A percentile compares a stretch with the other conserved stretches of the same genome.
Evolutionary conservation across 1,140 invertebrate species (phyloP).

Genomic region (Diorhabda sublineata): DNA sequence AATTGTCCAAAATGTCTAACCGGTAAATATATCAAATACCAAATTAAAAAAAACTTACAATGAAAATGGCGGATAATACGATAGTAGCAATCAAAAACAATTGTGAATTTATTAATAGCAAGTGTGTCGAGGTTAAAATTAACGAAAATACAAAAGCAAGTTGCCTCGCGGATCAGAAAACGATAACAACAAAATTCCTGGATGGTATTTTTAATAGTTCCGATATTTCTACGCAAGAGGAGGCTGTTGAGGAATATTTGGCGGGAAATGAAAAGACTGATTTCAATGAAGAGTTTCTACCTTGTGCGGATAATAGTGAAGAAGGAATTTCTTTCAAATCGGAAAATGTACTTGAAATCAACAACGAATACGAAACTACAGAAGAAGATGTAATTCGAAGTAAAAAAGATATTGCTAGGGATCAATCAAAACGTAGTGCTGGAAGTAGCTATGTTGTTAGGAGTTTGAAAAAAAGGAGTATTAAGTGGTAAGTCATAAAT

Average conservation of each 20-base stretch:
- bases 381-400: background rate
- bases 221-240: constrained; percentile 23
- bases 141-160: constrained; percentile 16
- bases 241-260: constrained; percentile 32
- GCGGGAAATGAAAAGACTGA: constrained; percentile 28
- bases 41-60: constrained; percentile 14
- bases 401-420: background rate
- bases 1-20: background rate
- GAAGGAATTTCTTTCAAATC: constrained; percentile 17
- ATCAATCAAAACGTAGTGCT: constrained; percentile 1
- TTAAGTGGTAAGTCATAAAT: constrained; percentile 21
- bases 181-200: constrained; percentile 15
- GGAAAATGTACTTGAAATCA: constrained; percentile 12
- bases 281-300: constrained; percentile 21
- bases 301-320: constrained; percentile 23
- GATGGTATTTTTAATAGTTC: constrained; percentile 17
- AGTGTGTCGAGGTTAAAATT: constrained; percentile 28
- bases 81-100: constrained; percentile 26
- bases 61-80: constrained; percentile 28
- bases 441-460: constrained; percentile 10
- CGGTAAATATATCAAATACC: background rate
- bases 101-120: constrained; percentile 31
- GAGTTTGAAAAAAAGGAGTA: constrained; percentile 23
- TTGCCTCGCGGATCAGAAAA: background rate
- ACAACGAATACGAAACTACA: constrained; percentile 10